Base-by-base conservation (phyloP, 2,113 vertebrate species). In the Gavialis gangeticus region DNA sequence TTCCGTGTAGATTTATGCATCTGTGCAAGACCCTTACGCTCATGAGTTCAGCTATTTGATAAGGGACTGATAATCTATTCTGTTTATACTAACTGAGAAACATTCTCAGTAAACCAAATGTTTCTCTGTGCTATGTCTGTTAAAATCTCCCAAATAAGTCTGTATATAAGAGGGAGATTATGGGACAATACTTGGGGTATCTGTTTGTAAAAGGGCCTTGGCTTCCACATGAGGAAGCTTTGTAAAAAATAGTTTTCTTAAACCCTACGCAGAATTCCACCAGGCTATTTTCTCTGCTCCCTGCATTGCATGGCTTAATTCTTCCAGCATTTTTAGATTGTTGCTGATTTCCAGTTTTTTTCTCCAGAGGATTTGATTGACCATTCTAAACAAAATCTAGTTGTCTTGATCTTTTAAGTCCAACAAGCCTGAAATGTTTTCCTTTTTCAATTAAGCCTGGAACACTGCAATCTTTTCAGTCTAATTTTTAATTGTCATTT, bases 81-180 rank as follows among this genome's bases (percentile, higher is more conserved):
- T 88, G 66, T 95, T 93, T 91, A 96, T 75, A 27, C 30, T 64
- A 75, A 90, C 57, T 55, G 58, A 80, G 60, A 92, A 90, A 78
- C 82, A 83, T 91, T 93, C 90, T 91, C 85, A 87, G 59, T 25
- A 73, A 46, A 92, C 76, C 9, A 57, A 34, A 73, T 46, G 59
- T 57, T 25, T 28, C 56, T 63, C 21, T 89, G 71, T 79, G 66
- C 57, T 84, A 87, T 56, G 79, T 24, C 60, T 59, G 82, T 87
- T 88, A 95, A 95, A 89, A 73, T 58, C 78, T 77, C 85, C 90
- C 54, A 90, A 85, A 78, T 28, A 0, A 34, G 9, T 6, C 17
- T 0, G 0, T 62, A 67, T 46, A 1, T 21, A 85, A 30, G 60
- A 46, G 64, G 73, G 10, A 87, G 76, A 21, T 25, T 67, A 59